Conservation (phyloP, 2,888 invertebrate species). For the Drosophila paracracens region DNA sequence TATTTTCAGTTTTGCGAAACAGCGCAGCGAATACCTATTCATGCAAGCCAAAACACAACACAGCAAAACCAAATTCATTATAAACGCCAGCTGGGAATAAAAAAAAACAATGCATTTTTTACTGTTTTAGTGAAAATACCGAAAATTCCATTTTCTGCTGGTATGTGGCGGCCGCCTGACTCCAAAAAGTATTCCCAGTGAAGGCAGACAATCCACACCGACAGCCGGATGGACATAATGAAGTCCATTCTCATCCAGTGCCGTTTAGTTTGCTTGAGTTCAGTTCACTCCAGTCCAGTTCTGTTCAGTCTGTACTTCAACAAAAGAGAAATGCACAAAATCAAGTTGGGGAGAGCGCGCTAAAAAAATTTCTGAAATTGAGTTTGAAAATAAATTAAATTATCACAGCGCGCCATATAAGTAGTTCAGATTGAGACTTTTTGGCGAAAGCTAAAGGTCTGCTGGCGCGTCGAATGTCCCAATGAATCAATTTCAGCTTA, state of each 20-base stretch:
- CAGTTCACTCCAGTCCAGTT: conserved; percentile 12
- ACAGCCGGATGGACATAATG: conserved; percentile 63
- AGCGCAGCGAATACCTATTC: conserved; percentile 17
- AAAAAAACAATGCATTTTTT: conserved; percentile 68
- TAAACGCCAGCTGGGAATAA: conserved; percentile 21
- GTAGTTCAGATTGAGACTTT: conserved; percentile 56
- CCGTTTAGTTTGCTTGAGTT: conserved; percentile 15
- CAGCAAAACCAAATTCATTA: conserved; percentile 14
- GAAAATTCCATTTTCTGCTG: conserved; percentile 50
- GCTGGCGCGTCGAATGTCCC: conserved; percentile 33
- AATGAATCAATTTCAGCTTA: conserved; percentile 79
- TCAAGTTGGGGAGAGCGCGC: conserved; percentile 59
- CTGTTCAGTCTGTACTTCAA: conserved; percentile 10
- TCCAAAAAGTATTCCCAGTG: conserved; percentile 27
- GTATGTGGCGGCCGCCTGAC: conserved; percentile 33
- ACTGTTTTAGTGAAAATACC: conserved; percentile 56
- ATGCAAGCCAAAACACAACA: conserved; percentile 18
- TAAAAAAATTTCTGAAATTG: conserved; percentile 65
- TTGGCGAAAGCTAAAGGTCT: conserved; percentile 5
- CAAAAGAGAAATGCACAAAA: conserved; percentile 62
- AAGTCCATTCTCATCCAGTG: conserved; percentile 51
- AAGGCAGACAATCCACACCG: conserved; percentile 37
- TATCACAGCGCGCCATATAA: conserved; percentile 67
- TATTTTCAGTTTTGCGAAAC: conserved; percentile 3
- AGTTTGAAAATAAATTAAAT: conserved; percentile 80